These are phyloP conservation scores for Melierax canorus DNA, from an alignment of 2,113 vertebrate species.

Conservation along the genomic window DNA sequence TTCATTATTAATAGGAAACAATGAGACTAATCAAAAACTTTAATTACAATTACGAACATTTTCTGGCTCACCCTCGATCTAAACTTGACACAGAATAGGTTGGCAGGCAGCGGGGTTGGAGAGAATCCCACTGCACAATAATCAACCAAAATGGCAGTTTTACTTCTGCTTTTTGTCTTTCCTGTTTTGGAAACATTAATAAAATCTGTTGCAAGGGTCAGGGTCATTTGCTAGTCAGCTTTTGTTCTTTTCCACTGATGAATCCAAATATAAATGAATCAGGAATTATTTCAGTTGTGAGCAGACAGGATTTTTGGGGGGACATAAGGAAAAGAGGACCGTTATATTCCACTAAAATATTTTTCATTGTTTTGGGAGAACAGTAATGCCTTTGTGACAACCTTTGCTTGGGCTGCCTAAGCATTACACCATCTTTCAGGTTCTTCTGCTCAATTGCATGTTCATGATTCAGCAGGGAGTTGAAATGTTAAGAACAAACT, in stretches of 20 bases:
- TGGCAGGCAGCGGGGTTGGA: background rate
- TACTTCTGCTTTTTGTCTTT: background rate
- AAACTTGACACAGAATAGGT: background rate
- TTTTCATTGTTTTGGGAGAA: background rate
- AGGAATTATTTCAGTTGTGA: background rate
- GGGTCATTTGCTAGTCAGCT: background rate
- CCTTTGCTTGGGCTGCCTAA: background rate
- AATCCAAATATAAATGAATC: background rate
- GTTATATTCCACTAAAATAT: background rate
- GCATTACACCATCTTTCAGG: background rate
- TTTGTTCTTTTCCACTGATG: background rate
- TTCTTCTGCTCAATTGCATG: background rate
- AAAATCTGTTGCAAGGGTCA: background rate
- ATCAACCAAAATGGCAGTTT: background rate
- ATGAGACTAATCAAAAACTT: background rate
- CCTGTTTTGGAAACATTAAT: background rate
- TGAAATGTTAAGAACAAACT: background rate
- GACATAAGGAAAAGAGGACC: background rate
- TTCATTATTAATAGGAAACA: conserved; percentile 8
- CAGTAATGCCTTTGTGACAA: background rate
- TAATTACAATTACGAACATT: background rate
- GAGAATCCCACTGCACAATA: background rate
- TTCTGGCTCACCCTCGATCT: background rate
- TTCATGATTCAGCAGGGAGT: background rate
- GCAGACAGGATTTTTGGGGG: background rate